phyloP scores from a whole-genome alignment of 2,113 vertebrate species.

The Carlito syrichta region DNA sequence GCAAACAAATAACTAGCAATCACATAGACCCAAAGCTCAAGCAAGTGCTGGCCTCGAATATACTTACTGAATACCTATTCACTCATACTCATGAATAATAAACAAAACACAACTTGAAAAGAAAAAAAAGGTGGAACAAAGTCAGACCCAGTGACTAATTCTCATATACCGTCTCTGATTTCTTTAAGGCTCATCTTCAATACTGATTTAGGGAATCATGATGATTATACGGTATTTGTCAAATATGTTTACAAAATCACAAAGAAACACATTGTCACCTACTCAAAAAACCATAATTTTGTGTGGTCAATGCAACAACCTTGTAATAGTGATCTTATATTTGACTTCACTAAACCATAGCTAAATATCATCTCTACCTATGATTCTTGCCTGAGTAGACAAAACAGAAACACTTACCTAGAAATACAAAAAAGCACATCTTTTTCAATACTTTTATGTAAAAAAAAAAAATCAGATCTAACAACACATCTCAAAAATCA shows the following conservation, averaged over 20 bases:
- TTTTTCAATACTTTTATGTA: neutral
- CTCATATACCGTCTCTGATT: neutral
- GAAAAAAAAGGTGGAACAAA: neutral
- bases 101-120: neutral
- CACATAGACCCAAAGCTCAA: neutral
- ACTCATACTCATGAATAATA: neutral
- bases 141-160: neutral
- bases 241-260: neutral
- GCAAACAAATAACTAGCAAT: neutral
- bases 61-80: neutral
- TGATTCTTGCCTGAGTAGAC: neutral
- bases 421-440: neutral
- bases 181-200: constrained; percentile 27
- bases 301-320: neutral
- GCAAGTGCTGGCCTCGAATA: neutral
- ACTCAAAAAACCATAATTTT: neutral
- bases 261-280: neutral
- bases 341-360: neutral
- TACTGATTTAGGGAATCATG: neutral
- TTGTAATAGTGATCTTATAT: constrained; percentile 27
- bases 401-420: neutral
- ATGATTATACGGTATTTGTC: neutral
- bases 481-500: too few species aligned
- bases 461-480: too few species aligned
- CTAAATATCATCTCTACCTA: neutral